Conservation (phyloP, 2,113 vertebrate genomes). For the Eurypyga helias region DNA sequence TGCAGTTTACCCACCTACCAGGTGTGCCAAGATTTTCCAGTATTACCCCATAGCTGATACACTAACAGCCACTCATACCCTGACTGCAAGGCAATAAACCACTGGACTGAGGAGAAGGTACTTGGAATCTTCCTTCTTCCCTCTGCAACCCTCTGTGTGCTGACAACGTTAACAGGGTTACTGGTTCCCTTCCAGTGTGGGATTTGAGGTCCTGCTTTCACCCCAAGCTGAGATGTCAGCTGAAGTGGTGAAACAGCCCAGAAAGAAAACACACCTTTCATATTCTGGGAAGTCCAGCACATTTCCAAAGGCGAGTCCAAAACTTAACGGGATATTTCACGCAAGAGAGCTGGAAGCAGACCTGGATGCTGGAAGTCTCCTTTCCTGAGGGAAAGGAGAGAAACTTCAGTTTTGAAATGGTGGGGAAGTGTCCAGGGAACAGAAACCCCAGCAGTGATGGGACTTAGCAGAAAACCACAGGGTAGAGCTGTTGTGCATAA, state of each 20-base stretch:
- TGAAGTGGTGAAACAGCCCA: not conserved
- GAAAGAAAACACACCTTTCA: not conserved
- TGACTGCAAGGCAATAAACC: not conserved
- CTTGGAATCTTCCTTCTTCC: not conserved
- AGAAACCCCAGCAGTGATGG: not conserved
- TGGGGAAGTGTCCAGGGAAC: not conserved
- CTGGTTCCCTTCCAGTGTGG: not conserved
- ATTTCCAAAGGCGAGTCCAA: not conserved
- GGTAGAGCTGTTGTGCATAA: not conserved
- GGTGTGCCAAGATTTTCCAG: not conserved
- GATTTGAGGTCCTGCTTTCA: not conserved
- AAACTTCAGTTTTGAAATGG: not conserved
- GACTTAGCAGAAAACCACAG: not conserved
- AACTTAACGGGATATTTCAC: not conserved
- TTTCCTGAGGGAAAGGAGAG: not conserved
- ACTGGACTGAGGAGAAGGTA: not conserved
- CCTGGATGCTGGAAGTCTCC: not conserved
- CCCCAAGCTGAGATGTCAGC: not conserved
- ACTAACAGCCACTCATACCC: not conserved
- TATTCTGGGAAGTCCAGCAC: not conserved
- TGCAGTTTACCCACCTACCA: not conserved
- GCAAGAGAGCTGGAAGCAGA: not conserved
- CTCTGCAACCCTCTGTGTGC: not conserved
- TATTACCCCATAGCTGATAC: rapidly evolving
- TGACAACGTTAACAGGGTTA: not conserved